Percentiles rank a stretch among this genome's conserved stretches.
phyloP scores from a whole-genome alignment of 2,797 vertebrate genomes.

The Hyperoplus immaculatus region DNA sequence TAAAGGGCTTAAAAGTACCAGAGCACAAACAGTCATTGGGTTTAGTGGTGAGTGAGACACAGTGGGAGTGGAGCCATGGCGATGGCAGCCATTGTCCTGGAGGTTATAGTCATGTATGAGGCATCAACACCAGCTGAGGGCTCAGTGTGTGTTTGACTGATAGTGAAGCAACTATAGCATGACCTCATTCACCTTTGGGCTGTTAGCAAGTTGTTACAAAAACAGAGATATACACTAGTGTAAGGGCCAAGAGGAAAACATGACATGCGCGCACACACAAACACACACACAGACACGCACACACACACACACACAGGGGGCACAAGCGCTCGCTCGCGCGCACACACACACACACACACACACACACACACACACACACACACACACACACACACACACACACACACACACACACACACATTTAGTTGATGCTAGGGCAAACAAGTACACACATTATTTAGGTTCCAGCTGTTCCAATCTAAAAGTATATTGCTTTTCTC shows the following conservation, averaged over 20 bases:
- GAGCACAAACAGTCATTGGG: constrained; percentile 28
- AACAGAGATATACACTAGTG: constrained; percentile 23
- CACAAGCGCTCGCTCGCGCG: no score
- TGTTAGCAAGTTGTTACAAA: constrained; percentile 16
- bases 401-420: background rate
- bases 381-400: no score
- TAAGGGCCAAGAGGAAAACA: background rate
- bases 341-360: no score
- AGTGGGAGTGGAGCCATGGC: constrained; percentile 16
- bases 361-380: no score
- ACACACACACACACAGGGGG: no score
- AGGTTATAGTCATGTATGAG: constrained; percentile 53
- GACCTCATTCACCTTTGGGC: constrained; percentile 43
- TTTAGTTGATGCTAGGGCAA: background rate
- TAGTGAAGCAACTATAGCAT: constrained; percentile 29
- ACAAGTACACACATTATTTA: background rate
- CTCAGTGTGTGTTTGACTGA: constrained; percentile 24
- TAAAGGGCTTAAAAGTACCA: constrained; percentile 12
- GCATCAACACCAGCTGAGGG: constrained; percentile 26
- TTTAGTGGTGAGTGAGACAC: constrained; percentile 34
- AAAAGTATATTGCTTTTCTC: background rate
- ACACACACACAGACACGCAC: no score
- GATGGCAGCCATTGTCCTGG: constrained; percentile 42
- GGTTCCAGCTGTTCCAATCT: background rate
- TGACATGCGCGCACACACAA: no score